These are phyloP conservation scores for Phalacrocorax aristotelis DNA, from an alignment of 2,113 vertebrate species.

Conservation along the genomic window DNA sequence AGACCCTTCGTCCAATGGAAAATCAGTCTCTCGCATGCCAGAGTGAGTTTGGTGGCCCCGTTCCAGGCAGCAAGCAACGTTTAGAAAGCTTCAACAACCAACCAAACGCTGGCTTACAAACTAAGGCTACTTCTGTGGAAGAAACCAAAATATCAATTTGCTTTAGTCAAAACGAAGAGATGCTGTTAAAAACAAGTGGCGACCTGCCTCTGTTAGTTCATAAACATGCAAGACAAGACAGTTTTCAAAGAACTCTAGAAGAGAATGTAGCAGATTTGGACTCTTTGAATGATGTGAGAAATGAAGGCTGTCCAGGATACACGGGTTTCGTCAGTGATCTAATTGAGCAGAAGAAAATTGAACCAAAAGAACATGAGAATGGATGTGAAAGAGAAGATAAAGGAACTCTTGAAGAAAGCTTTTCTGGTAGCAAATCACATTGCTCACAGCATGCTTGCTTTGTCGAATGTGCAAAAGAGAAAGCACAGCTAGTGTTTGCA, in stretches of 20 bases:
- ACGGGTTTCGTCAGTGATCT: neutral
- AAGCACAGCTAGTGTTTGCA: neutral
- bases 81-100: neutral
- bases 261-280: neutral
- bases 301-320: neutral
- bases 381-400: neutral
- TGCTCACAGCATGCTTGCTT: neutral
- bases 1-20: neutral
- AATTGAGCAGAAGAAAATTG: neutral
- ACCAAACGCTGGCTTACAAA: neutral
- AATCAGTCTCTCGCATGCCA: neutral
- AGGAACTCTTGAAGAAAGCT: neutral
- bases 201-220: neutral
- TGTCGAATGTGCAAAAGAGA: neutral
- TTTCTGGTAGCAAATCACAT: neutral
- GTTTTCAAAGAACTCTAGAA: neutral
- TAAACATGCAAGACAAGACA: neutral
- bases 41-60: neutral
- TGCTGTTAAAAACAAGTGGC: neutral
- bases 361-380: neutral
- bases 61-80: neutral
- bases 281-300: neutral
- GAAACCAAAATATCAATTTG: neutral
- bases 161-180: neutral
- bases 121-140: neutral